Percentiles rank a stretch among this genome's conserved stretches.
Evolutionary conservation across 1,140 invertebrate genomes (phyloP).

Genomic region (Sitobion miscanthi): DNA sequence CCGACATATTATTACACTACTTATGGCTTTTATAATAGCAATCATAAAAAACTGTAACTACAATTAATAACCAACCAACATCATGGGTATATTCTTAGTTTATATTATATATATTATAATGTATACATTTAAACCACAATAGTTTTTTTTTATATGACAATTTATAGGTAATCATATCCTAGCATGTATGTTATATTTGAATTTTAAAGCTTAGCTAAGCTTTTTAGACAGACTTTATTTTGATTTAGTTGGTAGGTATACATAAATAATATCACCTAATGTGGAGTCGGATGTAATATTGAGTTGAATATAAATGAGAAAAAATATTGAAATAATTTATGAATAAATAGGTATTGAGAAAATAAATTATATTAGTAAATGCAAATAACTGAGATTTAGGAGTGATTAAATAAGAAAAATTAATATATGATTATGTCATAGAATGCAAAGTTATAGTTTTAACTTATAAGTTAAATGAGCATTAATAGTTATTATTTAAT

Average conservation of each 20-base stretch:
- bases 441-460: too few relatives aligned
- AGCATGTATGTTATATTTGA: too few relatives aligned
- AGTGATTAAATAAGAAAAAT: too few relatives aligned
- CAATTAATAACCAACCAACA: neutral
- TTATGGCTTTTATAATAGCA: neutral
- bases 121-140: neutral
- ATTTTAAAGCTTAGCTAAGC: neutral
- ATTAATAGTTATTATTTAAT: too few relatives aligned
- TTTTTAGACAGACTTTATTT: neutral
- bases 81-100: neutral
- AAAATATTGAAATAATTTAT: neutral
- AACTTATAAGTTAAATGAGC: too few relatives aligned
- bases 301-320: neutral
- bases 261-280: neutral
- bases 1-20: neutral
- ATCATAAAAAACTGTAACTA: neutral
- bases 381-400: too few relatives aligned
- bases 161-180: too few relatives aligned
- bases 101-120: neutral
- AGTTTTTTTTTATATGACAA: neutral
- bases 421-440: too few relatives aligned
- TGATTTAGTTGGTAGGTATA: neutral
- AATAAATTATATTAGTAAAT: too few relatives aligned
- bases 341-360: too few relatives aligned
- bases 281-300: neutral